These are phyloP conservation scores for Sebastes minor DNA, from an alignment of 2,797 vertebrate species.

Conservation along the genomic window DNA sequence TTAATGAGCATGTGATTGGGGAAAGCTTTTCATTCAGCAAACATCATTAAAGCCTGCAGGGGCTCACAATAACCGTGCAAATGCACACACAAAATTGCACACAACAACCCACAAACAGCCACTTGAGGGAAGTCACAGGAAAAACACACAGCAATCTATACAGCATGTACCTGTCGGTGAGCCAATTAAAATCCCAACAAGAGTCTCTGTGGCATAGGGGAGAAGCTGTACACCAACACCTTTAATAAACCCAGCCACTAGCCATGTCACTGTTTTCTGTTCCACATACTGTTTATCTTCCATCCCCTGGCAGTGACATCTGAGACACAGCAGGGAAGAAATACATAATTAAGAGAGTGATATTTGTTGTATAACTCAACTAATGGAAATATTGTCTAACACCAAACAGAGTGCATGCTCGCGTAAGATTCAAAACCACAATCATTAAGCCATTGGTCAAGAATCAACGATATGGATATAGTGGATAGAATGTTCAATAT, in stretches of 20 bases:
- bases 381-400: constrained; percentile 12
- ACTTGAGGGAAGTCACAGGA: constrained; percentile 49
- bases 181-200: constrained; percentile 79
- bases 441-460: constrained; percentile 1
- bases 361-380: constrained; percentile 27
- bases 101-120: constrained; percentile 22
- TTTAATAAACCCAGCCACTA: constrained; percentile 61
- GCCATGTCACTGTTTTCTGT: constrained; percentile 47
- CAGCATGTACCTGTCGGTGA: constrained; percentile 52
- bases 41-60: constrained; percentile 62
- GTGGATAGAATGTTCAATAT: neutral
- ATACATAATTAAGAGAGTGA: constrained; percentile 33
- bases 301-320: constrained; percentile 34
- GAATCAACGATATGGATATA: neutral
- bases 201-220: constrained; percentile 49
- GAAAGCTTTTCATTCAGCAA: constrained; percentile 57
- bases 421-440: neutral
- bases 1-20: constrained; percentile 69
- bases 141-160: constrained; percentile 61
- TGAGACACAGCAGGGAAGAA: constrained; percentile 24
- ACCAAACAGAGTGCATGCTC: neutral
- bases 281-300: constrained; percentile 47
- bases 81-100: constrained; percentile 7
- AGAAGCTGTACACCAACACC: constrained; percentile 41
- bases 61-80: constrained; percentile 15